Base-by-base conservation (phyloP, 2,888 invertebrate genomes). In the Phragmatobia fuliginosa region DNA sequence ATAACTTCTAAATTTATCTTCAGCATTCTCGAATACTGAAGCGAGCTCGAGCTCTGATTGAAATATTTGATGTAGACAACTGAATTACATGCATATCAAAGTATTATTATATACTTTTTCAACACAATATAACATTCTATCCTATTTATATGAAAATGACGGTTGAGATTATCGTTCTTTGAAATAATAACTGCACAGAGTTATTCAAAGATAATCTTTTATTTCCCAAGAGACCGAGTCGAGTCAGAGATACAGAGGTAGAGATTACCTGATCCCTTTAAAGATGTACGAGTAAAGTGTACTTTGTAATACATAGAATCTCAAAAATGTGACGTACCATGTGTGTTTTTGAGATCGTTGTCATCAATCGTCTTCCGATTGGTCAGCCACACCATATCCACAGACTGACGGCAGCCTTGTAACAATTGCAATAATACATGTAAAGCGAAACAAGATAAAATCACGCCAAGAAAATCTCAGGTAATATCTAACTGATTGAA, bases 161-260 rank as follows among this genome's bases (percentile, higher is more conserved):
- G 90, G 86, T 82, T 76, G 74, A 88, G 89, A 91, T 92, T 91
- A 91, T 90, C 88, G 83, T 85, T 87, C 83, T 85, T 90, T 88
- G 88, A 90, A 91, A 89, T 91, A 90, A 91, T 80, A 84, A 85
- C 84, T 83, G 77, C 80, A 78, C 85, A 84, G 88, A 89, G 88
- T 88, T 91, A 91, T 91, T 88, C 87, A 89, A 83, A 85, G 83
- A 87, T 88, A 90, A 91, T 90, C 87, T 90, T 88, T 91, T 92
- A 92, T 92, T 91, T 90, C 90, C 90, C 90, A 83, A 87, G 91
- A 85, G 83, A 84, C 14, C 16, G 28, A 58, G 58, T 25, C 58
- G 16, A 31, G 28, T 58, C 31, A 58, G 58, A 28, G 58, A 58
- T 25, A 28, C 4, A 58, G 58, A 28, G 56, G 28, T 25, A 28